Base-by-base conservation (phyloP, 2,113 vertebrate genomes). In the Mesitornis unicolor region DNA sequence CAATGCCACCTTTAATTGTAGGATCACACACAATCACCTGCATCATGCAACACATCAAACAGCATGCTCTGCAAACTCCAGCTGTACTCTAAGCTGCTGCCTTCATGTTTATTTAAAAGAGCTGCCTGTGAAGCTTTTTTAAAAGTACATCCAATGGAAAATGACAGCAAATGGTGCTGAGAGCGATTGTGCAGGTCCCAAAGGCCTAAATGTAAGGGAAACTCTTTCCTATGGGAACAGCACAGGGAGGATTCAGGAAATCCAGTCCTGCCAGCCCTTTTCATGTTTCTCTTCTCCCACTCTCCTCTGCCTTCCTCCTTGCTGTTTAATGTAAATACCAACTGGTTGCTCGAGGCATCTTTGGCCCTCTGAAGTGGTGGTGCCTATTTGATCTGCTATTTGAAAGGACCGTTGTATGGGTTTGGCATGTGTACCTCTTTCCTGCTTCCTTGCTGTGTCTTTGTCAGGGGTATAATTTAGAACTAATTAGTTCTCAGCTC, bases 401-500 rank as follows among this genome's bases (percentile, higher is more conserved):
- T 94, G 75, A 90, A 91, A 90, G 78, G 69, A 59, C 1, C 1
- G 2, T 5, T 64, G 40, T 31, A 45, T 53, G 2, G 3, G 76
- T 77, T 71, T 88, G 82, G 82, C 67, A 35, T 28, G 45, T 63
- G 50, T 57, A 31, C 0, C 0, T 57, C 53, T 85, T 80, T 63
- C 43, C 70, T 77, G 78, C 84, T 94, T 69, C 75, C 59, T 93
- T 54, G 61, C 67, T 63, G 75, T 50, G 79, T 38, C 84, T 93
- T 97, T 96, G 75, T 94, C 63, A 83, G 71, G 38, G 59, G 33
- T 67, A 21, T 94, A 70, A 95, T 93, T 87, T 88, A 77, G 67
- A 61, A 86, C 91, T 95, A 95, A 96, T 97, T 96, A 94, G 59
- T 94, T 91, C 87, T 74, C 94, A 88, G 71, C 83, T 94, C 79